Evolutionary conservation across 2,113 vertebrate genomes (phyloP).

Genomic region (Colistium nudipinnis): DNA sequence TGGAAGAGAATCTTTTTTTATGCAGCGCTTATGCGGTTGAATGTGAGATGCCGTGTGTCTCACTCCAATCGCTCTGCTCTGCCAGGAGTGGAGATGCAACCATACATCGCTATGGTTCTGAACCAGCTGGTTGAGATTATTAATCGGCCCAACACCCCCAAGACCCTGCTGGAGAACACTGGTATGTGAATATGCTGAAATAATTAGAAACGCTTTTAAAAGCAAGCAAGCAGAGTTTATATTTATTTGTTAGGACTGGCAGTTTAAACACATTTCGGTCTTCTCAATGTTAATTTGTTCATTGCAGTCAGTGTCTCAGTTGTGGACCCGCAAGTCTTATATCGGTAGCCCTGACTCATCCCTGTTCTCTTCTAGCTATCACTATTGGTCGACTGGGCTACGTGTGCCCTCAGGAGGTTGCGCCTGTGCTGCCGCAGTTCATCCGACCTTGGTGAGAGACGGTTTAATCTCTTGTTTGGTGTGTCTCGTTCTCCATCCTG

Average conservation of each 20-base stretch:
- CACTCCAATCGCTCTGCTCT: neutral
- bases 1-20: neutral
- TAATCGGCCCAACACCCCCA: constrained; percentile 94
- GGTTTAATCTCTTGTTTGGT: neutral
- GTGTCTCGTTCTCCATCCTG: neutral
- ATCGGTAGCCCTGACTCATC: constrained; percentile 4
- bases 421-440: constrained; percentile 94
- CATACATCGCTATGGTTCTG: constrained; percentile 92
- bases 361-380: constrained; percentile 82
- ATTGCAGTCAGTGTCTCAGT: neutral
- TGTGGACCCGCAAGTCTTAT: neutral
- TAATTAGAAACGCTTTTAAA: neutral
- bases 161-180: constrained; percentile 95
- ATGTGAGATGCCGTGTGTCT: neutral
- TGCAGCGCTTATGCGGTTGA: neutral
- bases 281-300: neutral
- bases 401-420: constrained; percentile 95
- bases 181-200: constrained; percentile 72
- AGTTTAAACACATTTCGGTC: neutral
- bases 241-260: neutral
- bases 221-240: neutral
- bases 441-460: constrained; percentile 91
- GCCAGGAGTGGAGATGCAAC: constrained; percentile 94
- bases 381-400: constrained; percentile 94
- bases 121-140: constrained; percentile 95